These are phyloP conservation scores for Pyrgilauda ruficollis DNA, from an alignment of 2,113 vertebrate genomes.

Conservation along the genomic window DNA sequence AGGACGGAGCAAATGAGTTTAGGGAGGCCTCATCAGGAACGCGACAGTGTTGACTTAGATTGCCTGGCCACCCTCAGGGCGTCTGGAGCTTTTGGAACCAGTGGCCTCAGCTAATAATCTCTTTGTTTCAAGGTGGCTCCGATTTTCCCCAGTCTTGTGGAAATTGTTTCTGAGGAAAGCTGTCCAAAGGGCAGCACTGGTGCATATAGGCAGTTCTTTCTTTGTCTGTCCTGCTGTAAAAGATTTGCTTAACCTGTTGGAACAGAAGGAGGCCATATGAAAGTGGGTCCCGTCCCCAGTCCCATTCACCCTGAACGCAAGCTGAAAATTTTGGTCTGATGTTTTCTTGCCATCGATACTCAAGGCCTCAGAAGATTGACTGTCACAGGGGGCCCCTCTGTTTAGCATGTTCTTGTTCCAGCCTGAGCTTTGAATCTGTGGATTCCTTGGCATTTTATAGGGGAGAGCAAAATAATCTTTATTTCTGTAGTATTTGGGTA, in stretches of 20 bases:
- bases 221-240: background rate
- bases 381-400: background rate
- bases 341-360: background rate
- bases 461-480: background rate
- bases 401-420: background rate
- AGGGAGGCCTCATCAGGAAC: background rate
- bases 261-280: background rate
- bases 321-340: background rate
- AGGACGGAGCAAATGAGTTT: background rate
- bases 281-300: background rate
- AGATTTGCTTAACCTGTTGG: background rate
- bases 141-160: background rate
- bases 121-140: background rate
- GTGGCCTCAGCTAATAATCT: background rate
- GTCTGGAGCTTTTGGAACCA: background rate
- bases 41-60: background rate
- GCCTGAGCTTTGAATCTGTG: background rate
- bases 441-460: background rate
- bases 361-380: fast-evolving
- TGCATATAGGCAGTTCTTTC: background rate
- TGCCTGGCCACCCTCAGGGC: background rate
- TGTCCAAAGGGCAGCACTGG: background rate
- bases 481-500: background rate
- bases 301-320: background rate
- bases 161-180: background rate